Base-by-base conservation (phyloP, 2,888 invertebrate genomes). In the Pachymerium ferrugineum region DNA sequence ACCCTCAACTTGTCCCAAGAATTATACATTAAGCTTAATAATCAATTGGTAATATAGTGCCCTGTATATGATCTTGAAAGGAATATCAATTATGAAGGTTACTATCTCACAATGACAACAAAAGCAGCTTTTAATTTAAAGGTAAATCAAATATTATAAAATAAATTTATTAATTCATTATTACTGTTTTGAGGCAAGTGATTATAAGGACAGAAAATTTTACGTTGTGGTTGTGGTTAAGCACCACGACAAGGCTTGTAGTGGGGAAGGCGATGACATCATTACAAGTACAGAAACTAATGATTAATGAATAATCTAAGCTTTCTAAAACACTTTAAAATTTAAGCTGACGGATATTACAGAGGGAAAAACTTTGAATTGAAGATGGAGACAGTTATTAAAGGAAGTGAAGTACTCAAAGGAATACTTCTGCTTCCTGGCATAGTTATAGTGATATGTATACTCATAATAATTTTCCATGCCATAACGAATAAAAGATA, bases 1-100 rank as follows among this genome's bases (percentile, higher is more conserved):
- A n/a, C n/a, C n/a, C n/a, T n/a, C 31, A 72, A 12, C 8, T 4
- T 12, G 10, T 16, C 8, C 62, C 19, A 54, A 8, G 16, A n/a
- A 54, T 54, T 14, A n/a, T 35, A 12, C 12, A 12, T 12, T 35
- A 35, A 12, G 10, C 10, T 35, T 25, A 8, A 12, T 67, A 16
- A 12, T 69, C 16, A 54, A 73, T 30, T 68, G 19, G 73, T 69
- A 1, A 31, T 86, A 72, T 80, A 93, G 93, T 93, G 93, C 81
- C 93, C 93, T 10, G 90, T 93, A 0, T 89, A 90, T 80, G 93
- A 93, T 81, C 86, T 90, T 75, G 90, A 91, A 77, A 85, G 88
- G 74, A 91, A 91, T 78, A 88, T 93, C 10, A 84, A 89, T 74
- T 92, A 89, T 78, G 87, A 89, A 75, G 92, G 92, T 3, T 79